Evolutionary conservation across 2,797 vertebrate genomes (phyloP).

Genomic region (Melopsittacus undulatus): DNA sequence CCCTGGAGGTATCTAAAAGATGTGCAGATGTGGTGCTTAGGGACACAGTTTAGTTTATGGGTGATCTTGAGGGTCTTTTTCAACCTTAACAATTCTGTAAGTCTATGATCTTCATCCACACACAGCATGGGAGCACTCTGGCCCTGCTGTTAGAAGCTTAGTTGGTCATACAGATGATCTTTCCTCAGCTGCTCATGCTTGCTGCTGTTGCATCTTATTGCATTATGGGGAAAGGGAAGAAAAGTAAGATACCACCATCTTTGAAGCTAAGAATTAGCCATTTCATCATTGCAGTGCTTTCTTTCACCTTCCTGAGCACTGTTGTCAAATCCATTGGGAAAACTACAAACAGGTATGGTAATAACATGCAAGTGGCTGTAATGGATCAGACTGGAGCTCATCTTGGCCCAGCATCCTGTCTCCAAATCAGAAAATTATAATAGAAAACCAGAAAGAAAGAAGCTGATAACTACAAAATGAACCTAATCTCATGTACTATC

Average conservation of each 20-base stretch:
- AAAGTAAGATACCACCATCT: not conserved
- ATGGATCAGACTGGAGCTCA: not conserved
- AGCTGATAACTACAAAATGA: not conserved
- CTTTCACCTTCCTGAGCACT: not conserved
- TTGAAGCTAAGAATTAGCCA: not conserved
- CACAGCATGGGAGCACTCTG: accelerated
- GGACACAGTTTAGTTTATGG: not conserved
- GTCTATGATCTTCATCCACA: not conserved
- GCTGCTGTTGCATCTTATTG: not conserved
- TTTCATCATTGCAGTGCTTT: not conserved
- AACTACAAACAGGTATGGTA: not conserved
- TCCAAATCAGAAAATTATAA: not conserved
- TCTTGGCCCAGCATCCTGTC: not conserved
- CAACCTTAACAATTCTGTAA: not conserved
- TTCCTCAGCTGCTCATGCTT: not conserved
- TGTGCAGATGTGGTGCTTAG: accelerated
- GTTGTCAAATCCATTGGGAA: not conserved
- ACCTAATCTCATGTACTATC: not conserved
- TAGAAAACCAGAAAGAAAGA: not conserved
- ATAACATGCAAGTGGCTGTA: not conserved
- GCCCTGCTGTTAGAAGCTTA: not conserved
- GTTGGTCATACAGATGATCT: not conserved
- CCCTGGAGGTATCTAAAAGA: not conserved
- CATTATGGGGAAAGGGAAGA: not conserved
- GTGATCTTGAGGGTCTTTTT: not conserved